Percentiles rank a stretch among this genome's conserved stretches.
Conservation (phyloP, 2,113 vertebrate species). For the Speoplatyrhinus poulsoni region DNA sequence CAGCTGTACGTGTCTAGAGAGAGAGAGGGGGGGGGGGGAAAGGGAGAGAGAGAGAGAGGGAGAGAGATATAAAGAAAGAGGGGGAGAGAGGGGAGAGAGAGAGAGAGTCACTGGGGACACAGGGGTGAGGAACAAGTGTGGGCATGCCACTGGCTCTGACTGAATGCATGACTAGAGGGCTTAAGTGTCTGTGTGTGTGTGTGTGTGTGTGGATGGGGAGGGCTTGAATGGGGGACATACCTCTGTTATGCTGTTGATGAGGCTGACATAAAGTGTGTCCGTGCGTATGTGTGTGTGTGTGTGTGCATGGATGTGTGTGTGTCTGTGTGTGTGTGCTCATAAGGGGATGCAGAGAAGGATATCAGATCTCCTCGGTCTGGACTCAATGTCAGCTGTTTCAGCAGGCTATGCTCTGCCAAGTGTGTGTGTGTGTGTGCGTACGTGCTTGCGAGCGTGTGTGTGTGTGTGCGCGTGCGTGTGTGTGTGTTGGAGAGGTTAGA, state of each 20-base stretch:
- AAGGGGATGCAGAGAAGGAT: constrained; percentile 32
- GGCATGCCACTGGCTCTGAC: constrained; percentile 60
- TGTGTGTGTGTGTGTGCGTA: background rate
- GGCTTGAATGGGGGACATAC: too few relatives aligned
- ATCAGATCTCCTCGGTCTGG: constrained; percentile 48
- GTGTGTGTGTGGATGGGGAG: too few relatives aligned
- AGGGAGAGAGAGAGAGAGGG: too few relatives aligned
- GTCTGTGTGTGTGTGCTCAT: background rate
- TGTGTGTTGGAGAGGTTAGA: background rate
- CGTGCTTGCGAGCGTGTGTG: background rate
- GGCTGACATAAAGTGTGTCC: background rate
- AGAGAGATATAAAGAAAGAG: too few relatives aligned
- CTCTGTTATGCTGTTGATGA: background rate
- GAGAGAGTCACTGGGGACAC: constrained; percentile 36
- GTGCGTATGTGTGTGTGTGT: constrained; percentile 15
- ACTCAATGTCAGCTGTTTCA: constrained; percentile 47
- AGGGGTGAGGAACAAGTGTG: constrained; percentile 60
- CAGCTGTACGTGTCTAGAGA: too few relatives aligned
- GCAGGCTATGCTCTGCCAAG: constrained; percentile 17
- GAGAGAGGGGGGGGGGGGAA: too few relatives aligned
- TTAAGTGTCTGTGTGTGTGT: constrained; percentile 44
- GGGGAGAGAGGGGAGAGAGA: constrained; percentile 23
- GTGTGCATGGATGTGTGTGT: background rate
- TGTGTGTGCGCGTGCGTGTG: constrained; percentile 10
- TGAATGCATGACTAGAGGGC: constrained; percentile 61